Evolutionary conservation across 2,113 vertebrate genomes (phyloP), one percentile per base, ranked within the genome.

Genomic region (Columba livia): DNA sequence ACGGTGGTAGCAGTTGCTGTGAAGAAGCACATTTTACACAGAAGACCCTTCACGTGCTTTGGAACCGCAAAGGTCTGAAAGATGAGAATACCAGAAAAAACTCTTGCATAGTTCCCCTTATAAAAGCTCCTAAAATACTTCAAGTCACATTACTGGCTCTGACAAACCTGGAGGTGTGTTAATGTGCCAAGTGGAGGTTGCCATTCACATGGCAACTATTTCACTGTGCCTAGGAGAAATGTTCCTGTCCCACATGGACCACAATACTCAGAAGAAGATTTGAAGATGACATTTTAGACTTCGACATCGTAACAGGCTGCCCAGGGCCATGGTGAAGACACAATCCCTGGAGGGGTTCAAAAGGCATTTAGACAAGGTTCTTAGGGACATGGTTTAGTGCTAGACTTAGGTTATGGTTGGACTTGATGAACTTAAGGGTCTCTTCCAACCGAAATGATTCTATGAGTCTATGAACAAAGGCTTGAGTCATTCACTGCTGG

Each of bases 101-200:
- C 36, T 89, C 90, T 67, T 32, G 13, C 24, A 79, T 32, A 85
- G 50, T 42, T 95, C 40, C 79, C 54, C 77, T 96, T 93, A 93
- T 28, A 70, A 79, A 97, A 96, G 77, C 84, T 95, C 67, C 93
- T 95, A 94, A 92, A 91, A 88, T 78, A 51, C 47, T 47, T 78
- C 29, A n/a, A 19, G 8, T 57, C 20, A 10, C 42, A 60, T 69
- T 72, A 83, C 17, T 38, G 69, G 34, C 32, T 88, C 2, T 78
- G 58, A 86, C 36, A 90, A 96, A 81, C 21, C 26, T 73, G 90
- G 47, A 94, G 86, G 31, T 67, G 9, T 14, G 17, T 50, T 40
- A 51, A 60, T 12, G 29, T 7, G 10, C 25, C 36, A 69, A 93
- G 56, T 6, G 4, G 34, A 91, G 28, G 16, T 1, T 48, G 38